A percentile compares a stretch with the other conserved stretches of the same genome.
phyloP scores from a whole-genome alignment of 2,888 invertebrate species.

The Drosophila merina region DNA sequence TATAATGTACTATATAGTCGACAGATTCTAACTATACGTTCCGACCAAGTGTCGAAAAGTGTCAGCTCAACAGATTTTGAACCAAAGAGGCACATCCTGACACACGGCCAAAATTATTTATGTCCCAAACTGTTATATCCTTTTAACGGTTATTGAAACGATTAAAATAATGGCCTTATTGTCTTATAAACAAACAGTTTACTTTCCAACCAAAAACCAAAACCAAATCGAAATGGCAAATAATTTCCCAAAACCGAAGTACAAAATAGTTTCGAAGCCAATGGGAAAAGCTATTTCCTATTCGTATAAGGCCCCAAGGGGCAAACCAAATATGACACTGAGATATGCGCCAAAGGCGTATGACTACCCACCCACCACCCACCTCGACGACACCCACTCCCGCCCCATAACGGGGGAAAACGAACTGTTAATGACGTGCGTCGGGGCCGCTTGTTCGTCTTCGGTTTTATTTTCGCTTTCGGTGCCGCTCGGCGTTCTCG shows the following conservation, averaged over 20 bases:
- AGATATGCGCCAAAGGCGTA: conserved; percentile 20
- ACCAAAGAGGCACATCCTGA: neutral
- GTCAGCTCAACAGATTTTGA: too few relatives aligned
- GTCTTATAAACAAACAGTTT: conserved; percentile 9
- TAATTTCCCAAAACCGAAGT: conserved; percentile 34
- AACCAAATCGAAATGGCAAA: conserved; percentile 19
- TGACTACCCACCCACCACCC: conserved; percentile 16
- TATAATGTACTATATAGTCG: too few relatives aligned
- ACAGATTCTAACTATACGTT: too few relatives aligned
- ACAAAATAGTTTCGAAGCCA: conserved; percentile 54
- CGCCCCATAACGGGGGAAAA: conserved; percentile 12
- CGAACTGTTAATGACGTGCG: conserved; percentile 70
- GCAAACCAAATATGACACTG: conserved; percentile 39
- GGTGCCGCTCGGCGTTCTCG: conserved; percentile 40
- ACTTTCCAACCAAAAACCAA: neutral
- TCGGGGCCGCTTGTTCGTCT: conserved; percentile 40
- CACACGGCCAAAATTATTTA: too few relatives aligned
- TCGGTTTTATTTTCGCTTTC: conserved; percentile 43
- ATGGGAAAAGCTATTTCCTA: conserved; percentile 49
- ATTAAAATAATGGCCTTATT: conserved; percentile 1
- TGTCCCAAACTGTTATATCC: neutral
- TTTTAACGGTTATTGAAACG: neutral
- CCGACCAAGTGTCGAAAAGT: too few relatives aligned
- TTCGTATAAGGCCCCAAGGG: conserved; percentile 42
- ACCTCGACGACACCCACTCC: neutral